A percentile compares a stretch with the other conserved stretches of the same genome.
phyloP scores from a whole-genome alignment of 2,888 invertebrate species.

The Pandemis cinnamomeana region DNA sequence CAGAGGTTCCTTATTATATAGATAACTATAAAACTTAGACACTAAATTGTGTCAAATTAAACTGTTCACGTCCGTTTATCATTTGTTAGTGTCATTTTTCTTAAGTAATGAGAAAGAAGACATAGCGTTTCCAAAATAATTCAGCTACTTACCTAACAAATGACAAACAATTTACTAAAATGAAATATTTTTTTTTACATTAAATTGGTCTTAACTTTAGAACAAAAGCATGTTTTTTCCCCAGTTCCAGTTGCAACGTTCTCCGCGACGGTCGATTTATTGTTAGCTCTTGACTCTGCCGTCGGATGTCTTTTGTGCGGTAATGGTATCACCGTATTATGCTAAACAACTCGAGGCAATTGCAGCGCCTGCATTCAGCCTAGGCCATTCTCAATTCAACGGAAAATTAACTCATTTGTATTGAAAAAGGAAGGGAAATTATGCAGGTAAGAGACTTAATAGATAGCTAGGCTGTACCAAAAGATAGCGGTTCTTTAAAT shows the following conservation, averaged over 20 bases:
- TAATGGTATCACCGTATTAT: slow-evolving; percentile 78
- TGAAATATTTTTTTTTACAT: too few relatives aligned
- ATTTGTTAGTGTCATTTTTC: too few relatives aligned
- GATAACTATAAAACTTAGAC: too few relatives aligned
- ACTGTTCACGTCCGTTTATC: too few relatives aligned
- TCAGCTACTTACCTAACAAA: too few relatives aligned
- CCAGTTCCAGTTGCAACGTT: slow-evolving; percentile 8
- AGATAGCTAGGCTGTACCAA: too few relatives aligned
- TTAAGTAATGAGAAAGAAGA: too few relatives aligned
- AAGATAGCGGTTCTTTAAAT: too few relatives aligned
- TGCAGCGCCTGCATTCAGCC: slow-evolving; percentile 67
- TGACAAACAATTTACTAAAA: too few relatives aligned
- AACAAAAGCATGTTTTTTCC: background rate
- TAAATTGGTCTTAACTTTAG: background rate
- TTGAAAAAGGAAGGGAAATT: slow-evolving; percentile 48
- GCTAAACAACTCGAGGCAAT: slow-evolving; percentile 75
- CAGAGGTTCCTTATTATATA: too few relatives aligned
- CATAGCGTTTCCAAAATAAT: too few relatives aligned
- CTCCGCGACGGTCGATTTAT: slow-evolving; percentile 40
- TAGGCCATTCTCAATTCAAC: slow-evolving; percentile 66
- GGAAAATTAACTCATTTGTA: slow-evolving; percentile 65
- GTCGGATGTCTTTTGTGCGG: slow-evolving; percentile 66
- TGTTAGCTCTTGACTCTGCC: slow-evolving; percentile 49
- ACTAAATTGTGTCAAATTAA: too few relatives aligned
- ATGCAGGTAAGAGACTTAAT: background rate